Conservation (phyloP, 2,797 vertebrate species). For the Mormyrops boulengeri region DNA sequence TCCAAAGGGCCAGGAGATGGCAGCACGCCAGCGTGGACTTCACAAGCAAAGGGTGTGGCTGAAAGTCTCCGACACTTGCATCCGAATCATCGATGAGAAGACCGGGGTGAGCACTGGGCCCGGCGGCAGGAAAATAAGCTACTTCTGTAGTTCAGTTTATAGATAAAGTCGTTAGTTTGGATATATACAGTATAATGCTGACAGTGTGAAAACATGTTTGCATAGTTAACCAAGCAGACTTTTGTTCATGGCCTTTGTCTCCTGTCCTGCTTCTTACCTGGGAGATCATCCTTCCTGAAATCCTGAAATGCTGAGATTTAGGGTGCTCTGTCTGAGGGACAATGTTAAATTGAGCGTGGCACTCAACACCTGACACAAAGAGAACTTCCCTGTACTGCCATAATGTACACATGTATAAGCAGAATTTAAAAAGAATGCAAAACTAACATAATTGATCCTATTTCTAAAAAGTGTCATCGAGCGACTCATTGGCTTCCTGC, state of each 20-base stretch:
- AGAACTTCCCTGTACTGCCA: not conserved
- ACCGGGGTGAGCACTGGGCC: constrained; percentile 50
- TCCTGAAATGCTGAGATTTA: not conserved
- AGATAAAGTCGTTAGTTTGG: not conserved
- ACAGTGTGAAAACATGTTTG: not conserved
- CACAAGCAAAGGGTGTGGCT: constrained; percentile 68
- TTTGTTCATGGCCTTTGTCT: not conserved
- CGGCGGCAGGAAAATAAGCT: not conserved
- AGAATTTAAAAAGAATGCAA: not conserved
- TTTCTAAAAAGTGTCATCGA: not conserved
- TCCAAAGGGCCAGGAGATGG: constrained; percentile 54
- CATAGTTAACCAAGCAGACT: not conserved
- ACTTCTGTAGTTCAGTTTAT: not conserved
- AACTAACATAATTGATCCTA: not conserved
- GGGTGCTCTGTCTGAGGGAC: not conserved
- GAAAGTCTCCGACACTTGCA: constrained; percentile 50
- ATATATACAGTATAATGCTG: not conserved
- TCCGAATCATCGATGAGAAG: constrained; percentile 61
- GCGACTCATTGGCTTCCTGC: not conserved
- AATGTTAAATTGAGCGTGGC: not conserved
- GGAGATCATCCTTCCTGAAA: not conserved
- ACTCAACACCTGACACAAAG: not conserved
- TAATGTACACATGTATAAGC: not conserved
- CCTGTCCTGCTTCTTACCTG: not conserved
- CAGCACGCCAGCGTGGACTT: constrained; percentile 54